These are phyloP conservation scores for Holothuria leucospilota DNA, from an alignment of 53 echinoderm and acorn worm species.

Conservation along the genomic window DNA sequence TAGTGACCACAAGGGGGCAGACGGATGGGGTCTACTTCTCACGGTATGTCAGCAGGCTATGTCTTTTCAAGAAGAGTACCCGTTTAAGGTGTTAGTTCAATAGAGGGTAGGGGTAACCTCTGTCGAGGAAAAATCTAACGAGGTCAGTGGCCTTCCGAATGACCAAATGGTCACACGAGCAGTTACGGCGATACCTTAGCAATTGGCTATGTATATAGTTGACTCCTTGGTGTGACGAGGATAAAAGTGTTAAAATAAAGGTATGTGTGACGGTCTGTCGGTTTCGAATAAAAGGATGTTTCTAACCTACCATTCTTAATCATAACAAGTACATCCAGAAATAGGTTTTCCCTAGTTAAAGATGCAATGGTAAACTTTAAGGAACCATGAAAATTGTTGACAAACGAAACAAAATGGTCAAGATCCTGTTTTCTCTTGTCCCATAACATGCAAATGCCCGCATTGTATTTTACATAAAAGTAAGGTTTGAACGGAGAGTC, in stretches of 20 bases:
- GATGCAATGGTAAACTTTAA: constrained; percentile 13
- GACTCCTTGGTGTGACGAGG: background rate
- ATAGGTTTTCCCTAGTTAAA: constrained; percentile 2
- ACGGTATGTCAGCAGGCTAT: background rate
- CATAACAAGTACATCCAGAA: constrained; percentile 12
- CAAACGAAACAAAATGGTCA: background rate
- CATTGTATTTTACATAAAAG: background rate
- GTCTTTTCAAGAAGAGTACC: background rate
- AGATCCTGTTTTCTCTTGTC: background rate
- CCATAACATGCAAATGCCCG: background rate
- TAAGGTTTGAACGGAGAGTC: background rate
- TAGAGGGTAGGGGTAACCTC: too few species aligned
- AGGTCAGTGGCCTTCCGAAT: too few species aligned
- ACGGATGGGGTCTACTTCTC: background rate
- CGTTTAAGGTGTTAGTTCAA: too few species aligned
- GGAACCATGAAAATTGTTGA: constrained; percentile 9
- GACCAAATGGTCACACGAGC: too few species aligned
- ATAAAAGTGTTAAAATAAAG: constrained; percentile 6
- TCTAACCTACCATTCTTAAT: background rate
- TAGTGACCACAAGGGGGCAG: background rate
- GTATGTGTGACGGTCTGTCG: constrained; percentile 20
- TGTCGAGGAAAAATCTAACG: too few species aligned
- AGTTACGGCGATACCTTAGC: too few species aligned
- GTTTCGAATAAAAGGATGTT: constrained; percentile 13
- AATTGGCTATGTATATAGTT: background rate